These are phyloP conservation scores for Chauna torquata DNA, from an alignment of 2,113 vertebrate genomes.

Conservation along the genomic window DNA sequence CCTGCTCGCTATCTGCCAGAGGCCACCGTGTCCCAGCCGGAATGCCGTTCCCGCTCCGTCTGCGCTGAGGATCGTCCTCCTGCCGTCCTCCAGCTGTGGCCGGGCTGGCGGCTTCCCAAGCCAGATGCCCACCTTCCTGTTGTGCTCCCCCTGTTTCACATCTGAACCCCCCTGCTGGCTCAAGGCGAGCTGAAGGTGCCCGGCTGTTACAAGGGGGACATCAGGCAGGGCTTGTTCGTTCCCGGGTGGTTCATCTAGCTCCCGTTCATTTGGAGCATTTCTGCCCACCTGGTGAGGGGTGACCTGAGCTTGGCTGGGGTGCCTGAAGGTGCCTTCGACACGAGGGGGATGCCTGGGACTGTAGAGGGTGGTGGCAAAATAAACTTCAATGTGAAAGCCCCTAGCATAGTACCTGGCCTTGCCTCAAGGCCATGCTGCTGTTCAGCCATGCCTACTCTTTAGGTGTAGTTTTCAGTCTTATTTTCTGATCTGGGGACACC, in stretches of 20 bases:
- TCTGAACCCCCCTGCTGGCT: not conserved
- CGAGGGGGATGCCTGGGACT: not conserved
- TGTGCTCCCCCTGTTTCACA: too few relatives aligned
- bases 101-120: not conserved
- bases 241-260: not conserved
- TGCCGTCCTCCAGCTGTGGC: too few relatives aligned
- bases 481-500: not conserved
- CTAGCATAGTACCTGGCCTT: not conserved
- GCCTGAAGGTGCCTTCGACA: not conserved
- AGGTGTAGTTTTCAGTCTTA: not conserved
- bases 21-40: not conserved
- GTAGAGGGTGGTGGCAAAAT: not conserved
- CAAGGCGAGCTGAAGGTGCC: not conserved
- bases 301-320: not conserved
- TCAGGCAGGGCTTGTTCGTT: not conserved
- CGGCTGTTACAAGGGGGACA: not conserved
- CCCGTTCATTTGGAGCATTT: not conserved
- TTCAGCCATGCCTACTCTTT: not conserved
- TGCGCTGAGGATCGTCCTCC: too few relatives aligned
- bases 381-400: not conserved
- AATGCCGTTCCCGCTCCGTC: too few relatives aligned
- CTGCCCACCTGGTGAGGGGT: not conserved
- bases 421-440: fast-evolving
- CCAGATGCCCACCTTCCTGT: not conserved
- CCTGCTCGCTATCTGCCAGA: not conserved